A percentile compares a stretch with the other conserved stretches of the same genome.
Conservation (phyloP, 2,888 invertebrate genomes). For the Aplocera efformata region DNA sequence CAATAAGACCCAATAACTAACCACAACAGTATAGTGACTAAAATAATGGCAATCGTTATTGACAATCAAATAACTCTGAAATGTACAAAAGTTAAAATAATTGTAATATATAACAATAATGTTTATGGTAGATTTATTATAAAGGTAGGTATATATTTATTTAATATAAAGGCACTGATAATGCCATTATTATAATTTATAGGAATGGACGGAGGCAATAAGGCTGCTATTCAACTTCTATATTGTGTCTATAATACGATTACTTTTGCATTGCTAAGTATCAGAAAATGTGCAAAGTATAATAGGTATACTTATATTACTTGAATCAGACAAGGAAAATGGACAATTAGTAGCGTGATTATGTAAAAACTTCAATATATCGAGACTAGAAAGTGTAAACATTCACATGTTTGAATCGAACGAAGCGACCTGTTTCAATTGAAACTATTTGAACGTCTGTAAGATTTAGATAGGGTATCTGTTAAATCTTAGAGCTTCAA, state of each 20-base stretch:
- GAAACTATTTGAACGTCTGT: no score
- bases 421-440: constrained; percentile 54
- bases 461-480: no score
- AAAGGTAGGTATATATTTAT: neutral
- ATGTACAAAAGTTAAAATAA: neutral
- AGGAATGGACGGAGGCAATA: constrained; percentile 64
- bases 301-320: neutral
- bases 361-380: constrained; percentile 57
- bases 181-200: constrained; percentile 14
- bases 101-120: neutral
- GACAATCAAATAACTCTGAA: neutral
- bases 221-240: constrained; percentile 42
- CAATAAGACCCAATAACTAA: no score
- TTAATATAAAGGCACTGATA: constrained; percentile 15
- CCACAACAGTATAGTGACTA: constrained; percentile 55
- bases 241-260: constrained; percentile 11
- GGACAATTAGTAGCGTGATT: constrained; percentile 29
- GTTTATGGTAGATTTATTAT: constrained; percentile 3
- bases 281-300: no score
- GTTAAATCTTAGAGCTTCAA: no score
- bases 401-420: constrained; percentile 51
- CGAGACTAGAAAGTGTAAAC: constrained; percentile 76
- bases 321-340: constrained; percentile 19
- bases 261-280: neutral
- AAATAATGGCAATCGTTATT: constrained; percentile 56